These are phyloP conservation scores for Anticlea derivata DNA, from an alignment of 2,888 invertebrate species.

Conservation along the genomic window DNA sequence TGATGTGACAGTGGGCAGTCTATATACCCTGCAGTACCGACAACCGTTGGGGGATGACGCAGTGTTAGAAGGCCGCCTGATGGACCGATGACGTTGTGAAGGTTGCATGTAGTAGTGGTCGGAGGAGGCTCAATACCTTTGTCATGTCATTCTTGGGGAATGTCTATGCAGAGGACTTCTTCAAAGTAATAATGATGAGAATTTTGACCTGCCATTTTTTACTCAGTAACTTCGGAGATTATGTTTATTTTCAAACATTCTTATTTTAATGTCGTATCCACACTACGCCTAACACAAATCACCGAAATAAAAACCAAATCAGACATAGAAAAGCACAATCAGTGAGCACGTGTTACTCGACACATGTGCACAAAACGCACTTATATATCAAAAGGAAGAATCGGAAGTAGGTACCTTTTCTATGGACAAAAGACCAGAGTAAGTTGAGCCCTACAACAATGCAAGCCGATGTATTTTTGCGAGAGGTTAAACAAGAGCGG, in stretches of 20 bases:
- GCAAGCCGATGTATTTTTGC: neutral
- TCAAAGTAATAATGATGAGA: too few relatives aligned
- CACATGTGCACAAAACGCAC: slow-evolving; percentile 49
- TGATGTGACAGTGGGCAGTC: too few relatives aligned
- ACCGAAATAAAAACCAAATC: slow-evolving; percentile 38
- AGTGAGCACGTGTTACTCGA: slow-evolving; percentile 49
- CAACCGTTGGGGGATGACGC: too few relatives aligned
- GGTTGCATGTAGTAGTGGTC: too few relatives aligned
- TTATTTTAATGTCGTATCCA: slow-evolving; percentile 14
- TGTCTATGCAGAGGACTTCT: too few relatives aligned
- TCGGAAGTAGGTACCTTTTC: slow-evolving; percentile 49
- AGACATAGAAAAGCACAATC: slow-evolving; percentile 46
- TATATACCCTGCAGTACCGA: too few relatives aligned
- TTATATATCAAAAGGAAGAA: slow-evolving; percentile 50
- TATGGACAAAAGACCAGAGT: slow-evolving; percentile 26
- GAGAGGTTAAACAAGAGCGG: neutral
- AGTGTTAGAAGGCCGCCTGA: too few relatives aligned
- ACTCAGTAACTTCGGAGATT: too few relatives aligned
- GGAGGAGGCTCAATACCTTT: too few relatives aligned
- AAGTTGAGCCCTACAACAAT: slow-evolving; percentile 20
- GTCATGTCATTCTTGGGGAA: too few relatives aligned
- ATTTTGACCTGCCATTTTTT: too few relatives aligned
- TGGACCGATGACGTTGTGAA: too few relatives aligned
- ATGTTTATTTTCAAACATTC: neutral
- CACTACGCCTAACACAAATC: slow-evolving; percentile 6